phyloP scores from a whole-genome alignment of 2,113 vertebrate genomes.

The Cavia porcellus region DNA sequence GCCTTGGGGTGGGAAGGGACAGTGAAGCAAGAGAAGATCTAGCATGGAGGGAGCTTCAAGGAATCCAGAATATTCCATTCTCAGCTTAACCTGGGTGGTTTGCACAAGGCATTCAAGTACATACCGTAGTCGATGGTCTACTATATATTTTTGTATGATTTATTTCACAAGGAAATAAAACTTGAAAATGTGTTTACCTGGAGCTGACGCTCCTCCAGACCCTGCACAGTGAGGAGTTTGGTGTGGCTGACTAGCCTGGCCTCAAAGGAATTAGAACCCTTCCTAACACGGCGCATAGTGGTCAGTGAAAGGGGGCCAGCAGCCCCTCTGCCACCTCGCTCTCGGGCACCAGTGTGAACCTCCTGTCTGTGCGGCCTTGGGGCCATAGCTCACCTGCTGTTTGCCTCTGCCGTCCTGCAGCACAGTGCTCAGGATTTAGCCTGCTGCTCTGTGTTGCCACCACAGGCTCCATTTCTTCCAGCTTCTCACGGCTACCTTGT shows the following conservation, averaged over 20 bases:
- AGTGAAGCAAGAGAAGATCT: accelerated
- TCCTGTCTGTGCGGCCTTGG: not conserved
- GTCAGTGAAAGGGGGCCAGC: not conserved
- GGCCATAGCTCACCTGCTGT: not conserved
- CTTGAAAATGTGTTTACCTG: not conserved
- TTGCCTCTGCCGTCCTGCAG: not conserved
- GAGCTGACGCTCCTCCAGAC: not conserved
- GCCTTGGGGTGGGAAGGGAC: not conserved
- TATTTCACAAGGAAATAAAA: conserved; percentile 16
- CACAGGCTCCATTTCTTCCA: not conserved
- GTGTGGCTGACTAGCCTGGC: not conserved
- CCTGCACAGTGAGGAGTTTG: not conserved
- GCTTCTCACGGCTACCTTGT: not conserved
- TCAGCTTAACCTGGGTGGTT: not conserved
- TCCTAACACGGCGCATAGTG: not conserved
- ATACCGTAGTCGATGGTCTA: not conserved
- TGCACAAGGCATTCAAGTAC: not conserved
- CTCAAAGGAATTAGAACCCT: not conserved
- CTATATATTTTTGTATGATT: not conserved
- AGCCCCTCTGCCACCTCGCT: accelerated
- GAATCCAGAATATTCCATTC: not conserved
- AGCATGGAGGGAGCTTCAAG: not conserved
- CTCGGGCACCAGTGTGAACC: not conserved
- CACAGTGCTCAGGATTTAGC: not conserved
- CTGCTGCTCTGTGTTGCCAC: not conserved